These are phyloP conservation scores for Grammomys surdaster DNA, from an alignment of 2,113 vertebrate genomes.

Conservation along the genomic window DNA sequence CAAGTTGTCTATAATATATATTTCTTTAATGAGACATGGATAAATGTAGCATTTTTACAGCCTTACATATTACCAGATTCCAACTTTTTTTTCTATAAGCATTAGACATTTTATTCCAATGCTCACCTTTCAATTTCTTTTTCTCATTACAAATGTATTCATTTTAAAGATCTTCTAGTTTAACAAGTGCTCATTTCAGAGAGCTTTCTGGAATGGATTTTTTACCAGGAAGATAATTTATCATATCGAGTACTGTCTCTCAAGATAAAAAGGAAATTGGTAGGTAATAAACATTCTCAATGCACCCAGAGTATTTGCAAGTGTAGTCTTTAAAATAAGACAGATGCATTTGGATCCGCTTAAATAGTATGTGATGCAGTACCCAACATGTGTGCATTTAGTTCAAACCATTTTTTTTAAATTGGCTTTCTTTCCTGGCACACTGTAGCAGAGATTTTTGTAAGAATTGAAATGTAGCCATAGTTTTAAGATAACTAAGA, in stretches of 20 bases:
- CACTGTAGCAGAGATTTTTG: background rate
- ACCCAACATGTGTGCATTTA: conserved; percentile 23
- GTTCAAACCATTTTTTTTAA: background rate
- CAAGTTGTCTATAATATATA: background rate
- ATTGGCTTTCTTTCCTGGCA: conserved; percentile 40
- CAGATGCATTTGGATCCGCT: background rate
- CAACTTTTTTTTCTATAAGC: conserved; percentile 17
- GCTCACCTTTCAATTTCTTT: conserved; percentile 72
- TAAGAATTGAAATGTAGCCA: background rate
- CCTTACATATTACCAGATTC: conserved; percentile 48
- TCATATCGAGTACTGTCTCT: conserved; percentile 74
- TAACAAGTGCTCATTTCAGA: conserved; percentile 74
- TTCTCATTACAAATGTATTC: conserved; percentile 78
- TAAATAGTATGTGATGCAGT: background rate
- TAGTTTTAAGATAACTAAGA: conserved; percentile 57
- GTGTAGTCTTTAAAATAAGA: conserved; percentile 66
- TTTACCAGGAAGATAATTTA: conserved; percentile 74
- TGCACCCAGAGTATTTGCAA: conserved; percentile 60
- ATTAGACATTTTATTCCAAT: conserved; percentile 62
- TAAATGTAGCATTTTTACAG: conserved; percentile 60
- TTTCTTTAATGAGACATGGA: conserved; percentile 19
- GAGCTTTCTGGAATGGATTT: conserved; percentile 71
- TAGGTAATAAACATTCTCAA: conserved; percentile 76
- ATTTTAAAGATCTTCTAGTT: conserved; percentile 76
- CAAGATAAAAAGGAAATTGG: conserved; percentile 74